A percentile compares a stretch with the other conserved stretches of the same genome.
Evolutionary conservation across 2,797 vertebrate species (phyloP).

Genomic region (Typhlichthys subterraneus): DNA sequence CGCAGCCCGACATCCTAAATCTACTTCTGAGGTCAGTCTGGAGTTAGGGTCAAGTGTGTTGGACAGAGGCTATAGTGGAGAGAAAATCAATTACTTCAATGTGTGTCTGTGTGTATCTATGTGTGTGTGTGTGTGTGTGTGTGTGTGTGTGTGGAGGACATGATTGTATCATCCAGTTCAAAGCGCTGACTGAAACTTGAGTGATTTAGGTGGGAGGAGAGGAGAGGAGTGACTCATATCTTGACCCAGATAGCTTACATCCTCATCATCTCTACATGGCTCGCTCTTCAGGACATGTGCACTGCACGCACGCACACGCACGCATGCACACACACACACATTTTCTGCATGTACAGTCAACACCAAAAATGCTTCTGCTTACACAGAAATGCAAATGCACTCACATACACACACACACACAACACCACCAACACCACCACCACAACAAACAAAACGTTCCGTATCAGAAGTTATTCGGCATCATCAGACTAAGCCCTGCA

Average conservation of each 20-base stretch:
- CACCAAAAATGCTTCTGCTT: neutral
- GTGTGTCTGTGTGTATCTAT: conserved; percentile 11
- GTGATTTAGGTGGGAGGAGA: conserved; percentile 48
- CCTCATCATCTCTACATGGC: conserved; percentile 21
- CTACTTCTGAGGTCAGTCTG: no score
- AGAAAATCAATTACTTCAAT: conserved; percentile 56
- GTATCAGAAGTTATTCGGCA: conserved; percentile 37
- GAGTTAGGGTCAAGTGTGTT: neutral
- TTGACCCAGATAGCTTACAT: conserved; percentile 29
- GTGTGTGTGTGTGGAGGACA: conserved; percentile 15
- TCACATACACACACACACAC: conserved; percentile 5
- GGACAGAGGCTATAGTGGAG: conserved; percentile 41
- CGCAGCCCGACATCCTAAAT: no score
- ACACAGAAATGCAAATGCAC: neutral
- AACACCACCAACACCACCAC: no score
- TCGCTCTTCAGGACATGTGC: conserved; percentile 12
- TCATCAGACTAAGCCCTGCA: conserved; percentile 44
- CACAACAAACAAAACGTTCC: neutral
- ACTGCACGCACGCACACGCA: neutral
- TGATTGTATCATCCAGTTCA: conserved; percentile 57
- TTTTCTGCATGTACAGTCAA: neutral
- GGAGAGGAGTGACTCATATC: conserved; percentile 44
- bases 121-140: conserved; percentile 9
- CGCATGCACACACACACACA: neutral
- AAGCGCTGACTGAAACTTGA: conserved; percentile 28